phyloP scores from a whole-genome alignment of 1,140 invertebrate species.

The Papilio xuthus region DNA sequence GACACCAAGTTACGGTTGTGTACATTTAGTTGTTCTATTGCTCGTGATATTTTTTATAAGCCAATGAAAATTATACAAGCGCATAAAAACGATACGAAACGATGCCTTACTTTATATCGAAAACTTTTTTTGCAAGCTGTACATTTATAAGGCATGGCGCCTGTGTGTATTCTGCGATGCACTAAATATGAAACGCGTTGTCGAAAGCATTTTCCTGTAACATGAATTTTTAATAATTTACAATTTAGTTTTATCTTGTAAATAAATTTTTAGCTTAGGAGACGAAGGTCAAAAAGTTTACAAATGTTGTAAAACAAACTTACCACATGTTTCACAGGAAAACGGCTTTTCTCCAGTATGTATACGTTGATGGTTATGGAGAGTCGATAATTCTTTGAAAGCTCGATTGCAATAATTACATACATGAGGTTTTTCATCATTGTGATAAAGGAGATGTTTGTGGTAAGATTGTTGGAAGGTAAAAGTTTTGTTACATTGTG shows the following conservation, averaged over 20 bases:
- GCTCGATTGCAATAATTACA: constrained; percentile 90
- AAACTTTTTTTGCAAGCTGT: constrained; percentile 91
- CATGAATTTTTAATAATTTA: constrained; percentile 44
- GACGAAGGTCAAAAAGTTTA: neutral
- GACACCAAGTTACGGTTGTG: constrained; percentile 24
- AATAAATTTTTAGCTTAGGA: neutral
- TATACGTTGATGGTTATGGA: constrained; percentile 94
- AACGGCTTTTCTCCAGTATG: constrained; percentile 96
- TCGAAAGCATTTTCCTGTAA: constrained; percentile 91
- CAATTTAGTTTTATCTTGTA: constrained; percentile 38
- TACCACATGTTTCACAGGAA: constrained; percentile 94
- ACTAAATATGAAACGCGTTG: constrained; percentile 93
- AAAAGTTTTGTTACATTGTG: constrained; percentile 93
- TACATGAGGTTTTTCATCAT: constrained; percentile 91
- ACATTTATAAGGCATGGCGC: constrained; percentile 92
- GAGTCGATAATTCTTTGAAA: constrained; percentile 93
- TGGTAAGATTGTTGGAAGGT: constrained; percentile 96
- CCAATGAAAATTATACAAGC: neutral
- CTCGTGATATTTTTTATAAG: constrained; percentile 23
- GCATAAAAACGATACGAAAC: neutral
- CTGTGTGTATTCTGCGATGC: constrained; percentile 91
- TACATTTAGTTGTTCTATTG: neutral
- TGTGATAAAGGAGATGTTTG: constrained; percentile 93
- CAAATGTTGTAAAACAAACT: constrained; percentile 45
- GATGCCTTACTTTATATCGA: constrained; percentile 87